Conservation (phyloP, 2,113 vertebrate genomes). For the Otolemur garnettii region DNA sequence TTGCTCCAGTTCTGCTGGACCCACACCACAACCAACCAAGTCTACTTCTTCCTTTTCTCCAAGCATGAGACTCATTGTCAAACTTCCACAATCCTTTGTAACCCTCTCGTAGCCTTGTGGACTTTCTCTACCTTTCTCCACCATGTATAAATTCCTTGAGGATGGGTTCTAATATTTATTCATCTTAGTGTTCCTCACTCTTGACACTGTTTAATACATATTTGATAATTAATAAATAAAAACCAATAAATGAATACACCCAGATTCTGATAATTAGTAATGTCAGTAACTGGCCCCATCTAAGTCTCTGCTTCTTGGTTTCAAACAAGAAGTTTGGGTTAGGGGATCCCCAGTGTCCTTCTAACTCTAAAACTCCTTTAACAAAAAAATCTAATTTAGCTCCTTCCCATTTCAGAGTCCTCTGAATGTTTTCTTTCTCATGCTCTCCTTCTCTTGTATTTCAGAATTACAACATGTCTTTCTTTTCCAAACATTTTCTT, state of each 20-base stretch:
- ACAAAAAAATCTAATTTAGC: neutral
- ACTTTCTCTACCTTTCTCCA: neutral
- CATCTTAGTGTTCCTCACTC: neutral
- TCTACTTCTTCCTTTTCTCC: too few relatives aligned
- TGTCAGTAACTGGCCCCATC: neutral
- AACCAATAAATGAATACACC: neutral
- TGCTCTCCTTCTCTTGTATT: neutral
- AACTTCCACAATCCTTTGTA: neutral
- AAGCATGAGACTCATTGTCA: neutral
- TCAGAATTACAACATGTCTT: neutral
- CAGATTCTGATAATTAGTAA: neutral
- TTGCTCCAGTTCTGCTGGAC: neutral
- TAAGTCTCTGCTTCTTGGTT: neutral
- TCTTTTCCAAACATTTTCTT: neutral
- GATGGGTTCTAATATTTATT: neutral
- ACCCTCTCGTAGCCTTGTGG: neutral
- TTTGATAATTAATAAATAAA: neutral
- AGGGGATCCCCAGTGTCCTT: neutral
- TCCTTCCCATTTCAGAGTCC: neutral
- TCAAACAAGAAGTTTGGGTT: neutral
- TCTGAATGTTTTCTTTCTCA: neutral
- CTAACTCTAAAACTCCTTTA: neutral
- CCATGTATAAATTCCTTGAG: neutral
- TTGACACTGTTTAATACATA: neutral
- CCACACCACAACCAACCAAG: neutral